Conservation (phyloP, 1,140 invertebrate genomes). For the Cardiocondyla obscurior region DNA sequence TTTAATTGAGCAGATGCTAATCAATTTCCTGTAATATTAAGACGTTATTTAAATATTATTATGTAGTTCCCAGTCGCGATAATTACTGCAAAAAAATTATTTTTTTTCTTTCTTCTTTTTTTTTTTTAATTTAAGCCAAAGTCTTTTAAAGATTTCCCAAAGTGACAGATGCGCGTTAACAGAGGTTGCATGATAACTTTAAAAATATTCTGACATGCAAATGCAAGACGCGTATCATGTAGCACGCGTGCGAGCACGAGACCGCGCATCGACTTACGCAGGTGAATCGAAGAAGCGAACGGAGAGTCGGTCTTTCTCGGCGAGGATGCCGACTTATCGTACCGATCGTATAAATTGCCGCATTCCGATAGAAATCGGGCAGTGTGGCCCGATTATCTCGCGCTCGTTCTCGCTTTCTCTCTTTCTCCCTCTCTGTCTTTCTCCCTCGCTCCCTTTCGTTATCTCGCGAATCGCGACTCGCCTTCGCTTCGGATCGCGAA, state of each 20-base stretch:
- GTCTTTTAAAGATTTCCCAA: background rate
- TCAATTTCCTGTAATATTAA: background rate
- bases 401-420: background rate
- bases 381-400: slow-evolving; percentile 38
- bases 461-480: slow-evolving; percentile 44
- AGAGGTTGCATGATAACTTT: background rate
- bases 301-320: background rate
- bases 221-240: background rate
- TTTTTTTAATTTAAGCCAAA: background rate
- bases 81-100: too few relatives aligned
- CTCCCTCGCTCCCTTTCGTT: background rate
- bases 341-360: slow-evolving; percentile 56
- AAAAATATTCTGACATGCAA: background rate
- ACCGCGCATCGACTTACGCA: slow-evolving; percentile 14
- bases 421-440: background rate
- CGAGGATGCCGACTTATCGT: slow-evolving; percentile 27
- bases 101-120: too few relatives aligned
- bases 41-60: background rate
- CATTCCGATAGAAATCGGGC: slow-evolving; percentile 60
- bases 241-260: background rate
- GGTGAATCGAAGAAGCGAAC: slow-evolving; percentile 41
- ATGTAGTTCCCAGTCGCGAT: too few relatives aligned
- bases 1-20: background rate
- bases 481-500: slow-evolving; percentile 50
- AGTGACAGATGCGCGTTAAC: background rate